Conservation (phyloP, 2,888 invertebrate species). For the Drosophila buzzatii region DNA sequence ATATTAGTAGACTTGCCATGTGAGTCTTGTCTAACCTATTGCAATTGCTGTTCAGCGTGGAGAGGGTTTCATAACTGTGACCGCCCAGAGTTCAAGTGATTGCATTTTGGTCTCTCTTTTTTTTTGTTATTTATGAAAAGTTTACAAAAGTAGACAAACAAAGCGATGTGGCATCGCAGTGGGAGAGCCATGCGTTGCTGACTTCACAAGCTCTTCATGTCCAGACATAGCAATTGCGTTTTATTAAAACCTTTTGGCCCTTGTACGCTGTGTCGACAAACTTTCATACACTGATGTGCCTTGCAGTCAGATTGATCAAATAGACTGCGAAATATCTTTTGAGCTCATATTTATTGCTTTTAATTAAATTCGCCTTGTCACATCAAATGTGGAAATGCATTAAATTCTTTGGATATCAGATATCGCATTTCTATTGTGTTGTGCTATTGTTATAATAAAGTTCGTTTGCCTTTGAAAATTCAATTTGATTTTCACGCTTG, state of each 20-base stretch:
- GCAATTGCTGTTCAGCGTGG: not conserved
- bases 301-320: conserved; percentile 16
- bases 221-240: conserved; percentile 19
- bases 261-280: not conserved
- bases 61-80: not conserved
- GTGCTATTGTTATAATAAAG: not conserved
- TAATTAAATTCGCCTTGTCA: conserved; percentile 33
- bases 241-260: not conserved
- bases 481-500: not conserved
- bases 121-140: conserved; percentile 28
- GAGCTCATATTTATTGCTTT: conserved; percentile 23
- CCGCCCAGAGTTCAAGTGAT: conserved; percentile 37
- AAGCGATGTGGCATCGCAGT: not conserved
- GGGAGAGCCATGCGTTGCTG: not conserved
- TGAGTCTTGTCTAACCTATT: conserved; percentile 27
- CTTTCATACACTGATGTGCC: not conserved
- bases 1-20: conserved; percentile 39
- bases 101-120: conserved; percentile 21
- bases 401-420: conserved; percentile 1
- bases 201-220: conserved; percentile 1
- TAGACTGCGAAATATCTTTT: conserved; percentile 2
- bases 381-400: conserved; percentile 7
- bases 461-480: not conserved
- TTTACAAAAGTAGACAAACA: not conserved
- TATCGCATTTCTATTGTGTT: not conserved